These are phyloP conservation scores for Argentina silus DNA, from an alignment of 2,797 vertebrate species.

Conservation along the genomic window DNA sequence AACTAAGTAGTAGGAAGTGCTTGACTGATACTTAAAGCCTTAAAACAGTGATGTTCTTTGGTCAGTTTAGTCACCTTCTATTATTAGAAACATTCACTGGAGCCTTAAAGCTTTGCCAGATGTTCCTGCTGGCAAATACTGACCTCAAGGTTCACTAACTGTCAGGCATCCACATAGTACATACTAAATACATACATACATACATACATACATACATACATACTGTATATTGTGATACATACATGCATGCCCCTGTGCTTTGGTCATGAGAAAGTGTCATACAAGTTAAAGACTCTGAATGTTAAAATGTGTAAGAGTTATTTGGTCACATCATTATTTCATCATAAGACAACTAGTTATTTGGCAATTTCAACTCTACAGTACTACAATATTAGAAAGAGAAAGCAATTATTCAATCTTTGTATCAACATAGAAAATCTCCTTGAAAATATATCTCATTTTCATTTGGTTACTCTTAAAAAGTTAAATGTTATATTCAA, in stretches of 20 bases:
- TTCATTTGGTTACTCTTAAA: conserved; percentile 75
- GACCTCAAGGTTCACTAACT: conserved; percentile 56
- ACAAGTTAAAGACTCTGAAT: conserved; percentile 64
- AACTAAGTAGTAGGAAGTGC: not conserved
- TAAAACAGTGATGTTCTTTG: conserved; percentile 43
- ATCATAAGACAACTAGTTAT: conserved; percentile 62
- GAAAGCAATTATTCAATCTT: conserved; percentile 49
- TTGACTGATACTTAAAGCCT: conserved; percentile 19
- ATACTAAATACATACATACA: no score
- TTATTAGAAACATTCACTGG: conserved; percentile 17
- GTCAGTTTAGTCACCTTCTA: conserved; percentile 26
- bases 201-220: no score
- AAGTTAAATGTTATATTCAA: conserved; percentile 58
- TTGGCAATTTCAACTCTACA: conserved; percentile 72
- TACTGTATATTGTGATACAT: conserved; percentile 31
- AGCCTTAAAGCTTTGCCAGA: conserved; percentile 36
- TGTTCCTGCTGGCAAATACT: conserved; percentile 30
- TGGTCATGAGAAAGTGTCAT: conserved; percentile 59
- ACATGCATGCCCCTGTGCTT: conserved; percentile 64
- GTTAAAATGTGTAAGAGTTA: conserved; percentile 66
- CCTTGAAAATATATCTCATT: conserved; percentile 77
- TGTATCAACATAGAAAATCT: conserved; percentile 72
- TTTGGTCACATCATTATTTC: conserved; percentile 73
- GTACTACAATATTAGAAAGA: conserved; percentile 63
- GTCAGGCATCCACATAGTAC: conserved; percentile 54